These are phyloP conservation scores for Papilio helenus DNA, from an alignment of 1,140 invertebrate species.

Conservation along the genomic window DNA sequence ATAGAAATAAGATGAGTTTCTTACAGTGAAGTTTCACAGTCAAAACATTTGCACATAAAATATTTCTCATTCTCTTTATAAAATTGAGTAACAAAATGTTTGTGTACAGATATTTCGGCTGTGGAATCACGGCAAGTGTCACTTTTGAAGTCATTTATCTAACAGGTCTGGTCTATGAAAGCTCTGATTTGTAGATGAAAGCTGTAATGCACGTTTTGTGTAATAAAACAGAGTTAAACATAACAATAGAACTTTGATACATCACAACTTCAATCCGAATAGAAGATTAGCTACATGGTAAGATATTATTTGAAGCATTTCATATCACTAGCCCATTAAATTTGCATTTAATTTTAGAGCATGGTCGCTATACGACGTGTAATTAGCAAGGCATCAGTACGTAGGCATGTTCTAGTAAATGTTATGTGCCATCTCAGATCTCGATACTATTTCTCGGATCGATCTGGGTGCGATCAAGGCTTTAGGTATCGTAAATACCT, in stretches of 20 bases:
- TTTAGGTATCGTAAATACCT: slow-evolving; percentile 13
- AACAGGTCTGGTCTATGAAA: too few relatives aligned
- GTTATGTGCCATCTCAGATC: background rate
- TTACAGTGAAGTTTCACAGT: too few relatives aligned
- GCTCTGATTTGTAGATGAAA: too few relatives aligned
- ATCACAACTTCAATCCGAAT: background rate
- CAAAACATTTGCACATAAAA: too few relatives aligned
- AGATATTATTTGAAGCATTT: background rate
- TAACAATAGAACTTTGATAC: background rate
- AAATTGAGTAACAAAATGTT: too few relatives aligned
- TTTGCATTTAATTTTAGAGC: slow-evolving; percentile 23
- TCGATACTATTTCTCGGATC: background rate
- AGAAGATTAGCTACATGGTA: background rate
- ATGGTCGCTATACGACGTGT: background rate
- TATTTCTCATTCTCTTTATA: too few relatives aligned
- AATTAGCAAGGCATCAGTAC: background rate
- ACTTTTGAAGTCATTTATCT: too few relatives aligned
- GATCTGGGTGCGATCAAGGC: slow-evolving; percentile 23
- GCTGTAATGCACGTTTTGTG: too few relatives aligned
- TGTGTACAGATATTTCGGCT: too few relatives aligned
- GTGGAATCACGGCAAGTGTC: too few relatives aligned
- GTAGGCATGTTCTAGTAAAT: background rate
- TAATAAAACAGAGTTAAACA: background rate
- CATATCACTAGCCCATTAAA: slow-evolving; percentile 9
- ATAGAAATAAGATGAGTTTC: background rate